A percentile compares a stretch with the other conserved stretches of the same genome.
Conservation (phyloP, 2,113 vertebrate species). For the Bubo bubo region DNA sequence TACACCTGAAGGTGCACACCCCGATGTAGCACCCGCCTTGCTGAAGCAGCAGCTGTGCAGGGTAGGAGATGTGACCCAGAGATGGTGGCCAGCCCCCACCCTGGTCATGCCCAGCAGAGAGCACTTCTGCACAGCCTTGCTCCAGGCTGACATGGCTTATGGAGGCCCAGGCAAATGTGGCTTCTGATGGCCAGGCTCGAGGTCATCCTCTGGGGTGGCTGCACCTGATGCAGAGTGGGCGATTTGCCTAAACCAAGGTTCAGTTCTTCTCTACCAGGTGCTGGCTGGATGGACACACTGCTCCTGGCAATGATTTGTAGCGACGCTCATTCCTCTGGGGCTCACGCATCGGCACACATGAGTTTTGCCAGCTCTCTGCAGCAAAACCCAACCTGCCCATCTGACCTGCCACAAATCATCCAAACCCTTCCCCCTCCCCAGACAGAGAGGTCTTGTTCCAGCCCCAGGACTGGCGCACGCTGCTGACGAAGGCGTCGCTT, state of each 20-base stretch:
- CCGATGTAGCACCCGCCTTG: fast-evolving
- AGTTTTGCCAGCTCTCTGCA: neutral
- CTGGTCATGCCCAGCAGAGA: neutral
- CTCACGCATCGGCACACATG: fast-evolving
- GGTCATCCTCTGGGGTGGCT: neutral
- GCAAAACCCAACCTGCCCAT: neutral
- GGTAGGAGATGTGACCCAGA: neutral
- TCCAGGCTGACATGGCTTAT: neutral
- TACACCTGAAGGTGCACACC: neutral
- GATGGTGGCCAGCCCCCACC: neutral
- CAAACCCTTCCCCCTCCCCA: neutral
- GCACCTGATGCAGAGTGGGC: neutral
- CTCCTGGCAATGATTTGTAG: neutral
- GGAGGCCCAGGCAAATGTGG: neutral
- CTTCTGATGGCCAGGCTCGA: neutral
- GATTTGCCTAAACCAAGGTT: neutral
- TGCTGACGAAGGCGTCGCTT: fast-evolving
- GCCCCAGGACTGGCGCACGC: neutral
- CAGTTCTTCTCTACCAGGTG: neutral
- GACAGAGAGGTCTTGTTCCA: neutral
- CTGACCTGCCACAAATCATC: neutral
- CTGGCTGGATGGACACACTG: neutral
- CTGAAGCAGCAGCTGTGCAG: neutral
- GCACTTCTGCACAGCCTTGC: neutral
- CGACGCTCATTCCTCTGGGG: neutral